These are phyloP conservation scores for Gavia stellata DNA, from an alignment of 2,113 vertebrate genomes.

Conservation along the genomic window DNA sequence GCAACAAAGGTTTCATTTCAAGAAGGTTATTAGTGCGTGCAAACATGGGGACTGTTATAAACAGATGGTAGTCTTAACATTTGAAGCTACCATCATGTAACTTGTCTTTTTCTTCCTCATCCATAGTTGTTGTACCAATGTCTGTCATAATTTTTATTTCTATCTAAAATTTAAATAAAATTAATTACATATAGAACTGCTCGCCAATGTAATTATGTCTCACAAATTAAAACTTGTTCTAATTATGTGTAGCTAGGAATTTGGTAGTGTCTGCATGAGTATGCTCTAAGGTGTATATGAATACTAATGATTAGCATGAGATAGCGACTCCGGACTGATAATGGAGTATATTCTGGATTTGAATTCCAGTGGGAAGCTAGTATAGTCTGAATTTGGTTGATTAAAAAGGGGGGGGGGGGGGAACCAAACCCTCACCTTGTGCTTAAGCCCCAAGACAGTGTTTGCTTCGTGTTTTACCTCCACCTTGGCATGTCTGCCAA, in stretches of 20 bases:
- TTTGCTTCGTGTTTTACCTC: background rate
- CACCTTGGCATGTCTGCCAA: background rate
- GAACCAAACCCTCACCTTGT: background rate
- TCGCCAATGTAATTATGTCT: background rate
- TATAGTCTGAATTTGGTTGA: background rate
- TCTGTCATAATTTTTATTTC: background rate
- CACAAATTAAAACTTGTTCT: background rate
- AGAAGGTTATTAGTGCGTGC: background rate
- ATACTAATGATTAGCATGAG: background rate
- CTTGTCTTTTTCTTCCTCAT: background rate
- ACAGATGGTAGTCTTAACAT: too few species aligned
- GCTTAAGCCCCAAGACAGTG: background rate
- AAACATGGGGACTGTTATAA: rapidly evolving
- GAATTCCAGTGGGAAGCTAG: background rate
- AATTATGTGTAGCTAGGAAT: background rate
- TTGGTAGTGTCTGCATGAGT: background rate
- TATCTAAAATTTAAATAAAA: background rate
- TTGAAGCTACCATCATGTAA: rapidly evolving
- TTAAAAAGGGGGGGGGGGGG: background rate
- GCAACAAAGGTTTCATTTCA: rapidly evolving
- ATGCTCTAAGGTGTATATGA: background rate
- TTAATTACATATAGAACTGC: background rate
- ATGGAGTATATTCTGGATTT: background rate
- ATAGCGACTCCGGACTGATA: background rate
- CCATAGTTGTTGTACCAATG: background rate